These are phyloP conservation scores for Macaca nemestrina DNA, from an alignment of 2,113 vertebrate genomes.

Conservation along the genomic window DNA sequence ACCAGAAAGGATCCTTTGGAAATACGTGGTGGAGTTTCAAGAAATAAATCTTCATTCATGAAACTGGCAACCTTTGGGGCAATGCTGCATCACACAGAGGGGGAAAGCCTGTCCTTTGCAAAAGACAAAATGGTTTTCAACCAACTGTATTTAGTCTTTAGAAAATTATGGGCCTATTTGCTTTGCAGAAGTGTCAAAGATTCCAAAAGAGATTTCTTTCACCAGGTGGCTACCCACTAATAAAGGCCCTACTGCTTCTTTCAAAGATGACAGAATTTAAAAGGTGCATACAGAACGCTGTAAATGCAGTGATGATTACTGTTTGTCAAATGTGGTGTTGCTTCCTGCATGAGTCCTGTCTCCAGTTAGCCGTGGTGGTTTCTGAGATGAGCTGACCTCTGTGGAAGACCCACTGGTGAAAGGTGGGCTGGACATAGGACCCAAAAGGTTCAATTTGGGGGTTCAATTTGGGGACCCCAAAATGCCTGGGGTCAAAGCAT, in stretches of 20 bases:
- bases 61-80: slow-evolving; percentile 1
- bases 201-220: slow-evolving; percentile 22
- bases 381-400: not conserved
- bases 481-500: not conserved
- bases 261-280: not conserved
- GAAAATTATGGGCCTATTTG: not conserved
- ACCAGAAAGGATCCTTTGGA: slow-evolving; percentile 36
- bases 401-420: not conserved
- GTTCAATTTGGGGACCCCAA: not conserved
- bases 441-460: not conserved
- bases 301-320: not conserved
- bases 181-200: not conserved
- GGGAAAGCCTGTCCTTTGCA: not conserved
- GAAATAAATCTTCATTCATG: slow-evolving; percentile 42
- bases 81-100: not conserved
- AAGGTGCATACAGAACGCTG: not conserved
- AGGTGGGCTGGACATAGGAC: not conserved
- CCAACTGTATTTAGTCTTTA: not conserved
- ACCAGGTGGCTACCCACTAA: not conserved
- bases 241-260: not conserved
- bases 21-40: not conserved
- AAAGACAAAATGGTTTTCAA: slow-evolving; percentile 34
- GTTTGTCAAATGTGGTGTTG: not conserved
- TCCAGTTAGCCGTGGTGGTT: not conserved
- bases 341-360: not conserved